Evolutionary conservation across 2,888 invertebrate species (phyloP).

Genomic region (Ophion costatus): DNA sequence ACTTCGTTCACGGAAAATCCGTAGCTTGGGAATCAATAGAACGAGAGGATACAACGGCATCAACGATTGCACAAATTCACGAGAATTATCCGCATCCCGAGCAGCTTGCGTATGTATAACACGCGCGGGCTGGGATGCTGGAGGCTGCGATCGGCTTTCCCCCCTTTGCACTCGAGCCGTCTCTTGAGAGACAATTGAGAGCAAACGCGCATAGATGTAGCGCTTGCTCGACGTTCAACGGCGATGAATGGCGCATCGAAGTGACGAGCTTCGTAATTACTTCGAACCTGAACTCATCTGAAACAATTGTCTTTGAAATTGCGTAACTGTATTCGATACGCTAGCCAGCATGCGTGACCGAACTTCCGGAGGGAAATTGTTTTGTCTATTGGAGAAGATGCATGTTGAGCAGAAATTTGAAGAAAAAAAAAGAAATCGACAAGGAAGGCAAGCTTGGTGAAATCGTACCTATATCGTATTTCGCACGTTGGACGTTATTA

Average conservation of each 20-base stretch:
- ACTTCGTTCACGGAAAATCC: constrained; percentile 1
- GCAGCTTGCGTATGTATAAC: constrained; percentile 16
- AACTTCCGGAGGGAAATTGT: neutral
- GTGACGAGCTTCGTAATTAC: constrained; percentile 56
- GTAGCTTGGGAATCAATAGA: constrained; percentile 10
- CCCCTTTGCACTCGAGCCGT: constrained; percentile 20
- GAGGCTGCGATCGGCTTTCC: constrained; percentile 34
- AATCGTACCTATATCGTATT: neutral
- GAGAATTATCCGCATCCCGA: constrained; percentile 31
- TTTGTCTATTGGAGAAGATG: neutral
- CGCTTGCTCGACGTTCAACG: constrained; percentile 40
- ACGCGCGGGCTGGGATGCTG: constrained; percentile 17
- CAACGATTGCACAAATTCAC: constrained; percentile 18
- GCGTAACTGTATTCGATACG: constrained; percentile 24
- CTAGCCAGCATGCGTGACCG: constrained; percentile 9
- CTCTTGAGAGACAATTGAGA: constrained; percentile 52
- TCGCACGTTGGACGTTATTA: neutral
- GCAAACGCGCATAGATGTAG: constrained; percentile 21
- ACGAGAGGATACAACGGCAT: constrained; percentile 13
- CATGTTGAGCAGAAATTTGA: neutral
- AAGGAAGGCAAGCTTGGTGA: neutral
- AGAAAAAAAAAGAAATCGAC: neutral
- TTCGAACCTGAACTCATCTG: constrained; percentile 43
- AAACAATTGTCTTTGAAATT: constrained; percentile 49
- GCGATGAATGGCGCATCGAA: constrained; percentile 55